Conservation (phyloP, 2,113 vertebrate genomes). For the Sapayoa aenigma region DNA sequence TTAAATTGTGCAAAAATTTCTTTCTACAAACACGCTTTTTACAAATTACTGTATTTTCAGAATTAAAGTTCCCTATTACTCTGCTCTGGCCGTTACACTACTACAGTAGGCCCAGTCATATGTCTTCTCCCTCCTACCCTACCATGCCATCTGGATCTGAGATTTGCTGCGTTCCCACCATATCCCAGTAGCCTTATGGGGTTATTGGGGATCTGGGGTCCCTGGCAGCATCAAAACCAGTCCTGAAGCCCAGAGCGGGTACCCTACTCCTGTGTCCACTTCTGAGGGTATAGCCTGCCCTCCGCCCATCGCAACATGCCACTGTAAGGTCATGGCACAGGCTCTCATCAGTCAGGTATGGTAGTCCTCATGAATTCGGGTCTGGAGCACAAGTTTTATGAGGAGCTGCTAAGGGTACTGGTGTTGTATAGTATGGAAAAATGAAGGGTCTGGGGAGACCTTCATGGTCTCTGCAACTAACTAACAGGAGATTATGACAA, state of each 20-base stretch:
- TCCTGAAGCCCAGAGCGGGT: accelerated
- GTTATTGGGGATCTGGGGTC: accelerated
- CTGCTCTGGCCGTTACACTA: background rate
- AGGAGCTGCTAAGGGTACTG: background rate
- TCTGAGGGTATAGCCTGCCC: background rate
- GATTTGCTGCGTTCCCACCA: accelerated
- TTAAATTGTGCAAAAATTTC: background rate
- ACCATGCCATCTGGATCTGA: background rate
- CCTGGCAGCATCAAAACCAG: background rate
- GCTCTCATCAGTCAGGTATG: accelerated
- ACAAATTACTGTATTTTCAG: background rate
- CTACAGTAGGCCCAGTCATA: background rate
- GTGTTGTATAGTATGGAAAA: background rate
- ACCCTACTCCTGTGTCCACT: too few species aligned
- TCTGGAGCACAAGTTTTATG: background rate
- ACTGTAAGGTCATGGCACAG: background rate
- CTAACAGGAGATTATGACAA: background rate
- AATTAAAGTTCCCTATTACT: background rate
- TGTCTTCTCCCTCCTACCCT: background rate
- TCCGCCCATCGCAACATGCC: accelerated
- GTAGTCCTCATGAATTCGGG: background rate
- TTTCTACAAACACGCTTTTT: background rate
- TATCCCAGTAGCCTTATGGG: accelerated
- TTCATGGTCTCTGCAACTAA: too few species aligned
- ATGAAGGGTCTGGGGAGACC: background rate